Evolutionary conservation across 2,797 vertebrate species (phyloP), one percentile per base, ranked within the genome.

Genomic region (Peromyscus nudipes): DNA sequence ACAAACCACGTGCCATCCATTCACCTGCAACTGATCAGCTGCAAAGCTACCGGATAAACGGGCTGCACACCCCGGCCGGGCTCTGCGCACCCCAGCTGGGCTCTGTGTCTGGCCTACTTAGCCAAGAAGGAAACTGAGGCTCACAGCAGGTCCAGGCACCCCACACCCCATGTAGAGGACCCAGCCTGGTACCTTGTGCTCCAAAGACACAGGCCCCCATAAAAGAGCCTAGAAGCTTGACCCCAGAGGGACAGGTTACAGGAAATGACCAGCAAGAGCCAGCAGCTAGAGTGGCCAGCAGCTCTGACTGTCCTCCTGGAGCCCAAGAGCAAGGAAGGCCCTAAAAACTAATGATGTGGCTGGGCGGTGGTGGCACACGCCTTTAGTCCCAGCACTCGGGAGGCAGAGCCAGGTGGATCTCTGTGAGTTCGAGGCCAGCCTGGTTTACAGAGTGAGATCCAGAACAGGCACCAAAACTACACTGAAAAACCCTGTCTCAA

Each of bases 21-120:
- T 97, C 90, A 85, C 98, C 98, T 98, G 98, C 98, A 98, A 98
- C 95, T 97, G 96, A 97, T 97, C 98, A 98, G 93, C 80, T 1
- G 89, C 94, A 46, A 96, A 62, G 98, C 98, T 98, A 98, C 98
- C 0, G 89, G 95, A 95, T 92, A 97, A 96, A 97, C 92, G 21
- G 25, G 88, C 57, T 97, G 81, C 31, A 91, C 95, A 79, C 95
- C 82, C 3, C 0, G 73, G 17, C 12, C 52, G 52, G 57, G 64
- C 65, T 67, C 52, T 97, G 83, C 25, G 89, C 95, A 79, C 95
- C 79, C 3, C 0, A 62, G 17, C 12, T 57, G 52, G 57, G 31
- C 65, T 67, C 52, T 97, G 65, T 67, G 29, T 73, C 85, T 75
- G n/a, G 69, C 85, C 85, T 1, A 2, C 12, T 37, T 25, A 65